Evolutionary conservation across 2,797 vertebrate species (phyloP).

Genomic region (Podarcis siculus): DNA sequence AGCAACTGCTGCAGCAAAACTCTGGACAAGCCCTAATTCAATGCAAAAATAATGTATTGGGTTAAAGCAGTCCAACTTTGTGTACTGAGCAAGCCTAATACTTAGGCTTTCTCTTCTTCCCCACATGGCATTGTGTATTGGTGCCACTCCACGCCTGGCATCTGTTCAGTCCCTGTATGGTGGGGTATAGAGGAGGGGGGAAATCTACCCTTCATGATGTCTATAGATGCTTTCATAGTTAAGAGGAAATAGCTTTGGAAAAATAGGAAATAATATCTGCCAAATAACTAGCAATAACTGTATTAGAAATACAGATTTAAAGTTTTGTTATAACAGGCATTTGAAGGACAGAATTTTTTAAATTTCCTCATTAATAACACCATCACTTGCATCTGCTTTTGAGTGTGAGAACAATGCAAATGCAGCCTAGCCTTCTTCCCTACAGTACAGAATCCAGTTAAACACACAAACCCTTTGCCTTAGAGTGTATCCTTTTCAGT

Average conservation of each 20-base stretch:
- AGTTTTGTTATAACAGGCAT: slow-evolving; percentile 42
- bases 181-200: slow-evolving; percentile 46
- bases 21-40: slow-evolving; percentile 11
- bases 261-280: slow-evolving; percentile 54
- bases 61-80: slow-evolving; percentile 68
- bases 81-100: slow-evolving; percentile 62
- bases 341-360: slow-evolving; percentile 20
- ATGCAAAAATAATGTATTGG: slow-evolving; percentile 64
- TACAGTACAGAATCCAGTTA: slow-evolving; percentile 73
- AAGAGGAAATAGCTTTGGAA: slow-evolving; percentile 64
- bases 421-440: slow-evolving; percentile 70
- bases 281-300: slow-evolving; percentile 43
- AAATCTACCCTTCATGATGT: slow-evolving; percentile 72
- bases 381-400: slow-evolving; percentile 73
- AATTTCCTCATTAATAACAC: slow-evolving; percentile 65
- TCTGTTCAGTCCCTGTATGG: slow-evolving; percentile 76
- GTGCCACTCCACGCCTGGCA: slow-evolving; percentile 76
- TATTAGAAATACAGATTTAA: slow-evolving; percentile 36
- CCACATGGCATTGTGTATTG: slow-evolving; percentile 63
- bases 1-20: neutral
- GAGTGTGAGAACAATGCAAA: slow-evolving; percentile 74
- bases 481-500: slow-evolving; percentile 71
- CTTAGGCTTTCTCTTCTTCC: slow-evolving; percentile 54
- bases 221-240: slow-evolving; percentile 72
- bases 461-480: slow-evolving; percentile 71